Base-by-base conservation (phyloP, 1,140 invertebrate species). In the Bicyclus anynana region DNA sequence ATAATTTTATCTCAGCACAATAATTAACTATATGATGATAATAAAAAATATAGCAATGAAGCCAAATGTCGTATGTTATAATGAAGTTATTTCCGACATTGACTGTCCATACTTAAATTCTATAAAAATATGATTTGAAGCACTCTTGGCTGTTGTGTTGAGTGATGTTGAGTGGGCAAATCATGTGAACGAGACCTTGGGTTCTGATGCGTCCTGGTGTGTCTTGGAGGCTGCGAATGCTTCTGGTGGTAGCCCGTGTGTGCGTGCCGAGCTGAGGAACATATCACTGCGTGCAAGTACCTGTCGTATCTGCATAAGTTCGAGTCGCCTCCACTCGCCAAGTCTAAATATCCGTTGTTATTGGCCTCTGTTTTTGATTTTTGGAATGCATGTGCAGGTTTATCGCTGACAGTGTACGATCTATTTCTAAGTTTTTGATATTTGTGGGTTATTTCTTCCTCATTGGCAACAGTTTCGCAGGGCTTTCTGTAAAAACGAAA, bases 231-330 rank as follows among this genome's bases (percentile, higher is more conserved):
- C 52, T 69, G 72, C 40, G 54, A 42, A 40, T 85, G 80, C 37
- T 83, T 84, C 53, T 86, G 78, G 67, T 89, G 89, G 59, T 79
- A 81, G 4, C 85, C 86, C 0, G 84, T 80, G 40, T 88, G 74
- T 4, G 84, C 87, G 53, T 89, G 87, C 12, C 78, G 69, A 9
- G 83, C 82, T 12, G 83, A 87, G 14, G 82, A 88, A 61, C 91
- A 91, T 60, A 91, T 91, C 14, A 91, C 91, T 13, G 90, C 90
- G 69, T 91, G 91, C 17, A 91, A 73, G 67, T 91, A 91, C n/a
- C 91, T 89, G 63, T 92, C 91, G 65, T 91, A 91, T 67, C 90
- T 85, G 62, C 91, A 92, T 21, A 91, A 71, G 68, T 92, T 91
- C n/a, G 90, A 88, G 67, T 92, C 89, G 0, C 84, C 83, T 9